Conservation (phyloP, 2,113 vertebrate species). For the Labrus mixtus region DNA sequence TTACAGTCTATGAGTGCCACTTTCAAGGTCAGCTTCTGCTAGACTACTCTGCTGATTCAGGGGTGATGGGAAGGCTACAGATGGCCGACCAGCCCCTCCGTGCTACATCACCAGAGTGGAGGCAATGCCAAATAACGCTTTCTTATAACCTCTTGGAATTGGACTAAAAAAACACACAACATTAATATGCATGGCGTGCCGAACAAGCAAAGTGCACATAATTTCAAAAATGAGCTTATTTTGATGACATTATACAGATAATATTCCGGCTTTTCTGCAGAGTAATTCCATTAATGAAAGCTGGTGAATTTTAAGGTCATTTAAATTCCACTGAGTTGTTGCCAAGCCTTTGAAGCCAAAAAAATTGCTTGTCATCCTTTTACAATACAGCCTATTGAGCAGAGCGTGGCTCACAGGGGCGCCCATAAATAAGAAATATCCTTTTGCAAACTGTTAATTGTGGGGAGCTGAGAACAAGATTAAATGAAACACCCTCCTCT, state of each 20-base stretch:
- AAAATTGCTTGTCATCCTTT: slow-evolving; percentile 71
- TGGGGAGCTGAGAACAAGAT: slow-evolving; percentile 55
- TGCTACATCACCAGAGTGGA: slow-evolving; percentile 33
- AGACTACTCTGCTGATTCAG: slow-evolving; percentile 39
- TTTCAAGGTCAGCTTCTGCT: slow-evolving; percentile 48
- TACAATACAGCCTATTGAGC: slow-evolving; percentile 62
- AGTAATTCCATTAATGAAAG: slow-evolving; percentile 58
- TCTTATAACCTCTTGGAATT: slow-evolving; percentile 11
- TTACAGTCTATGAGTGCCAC: slow-evolving; percentile 2
- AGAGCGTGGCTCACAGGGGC: slow-evolving; percentile 21
- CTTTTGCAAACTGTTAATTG: slow-evolving; percentile 71
- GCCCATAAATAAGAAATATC: slow-evolving; percentile 69
- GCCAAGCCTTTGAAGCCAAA: slow-evolving; percentile 71
- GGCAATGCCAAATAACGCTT: slow-evolving; percentile 26
- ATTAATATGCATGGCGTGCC: slow-evolving; percentile 4
- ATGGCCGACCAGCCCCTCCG: slow-evolving; percentile 44
- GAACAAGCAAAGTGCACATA: slow-evolving; percentile 29
- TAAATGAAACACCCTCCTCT: slow-evolving; percentile 43
- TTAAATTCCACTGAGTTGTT: slow-evolving; percentile 71
- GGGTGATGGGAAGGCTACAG: slow-evolving; percentile 61
- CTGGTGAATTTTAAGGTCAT: slow-evolving; percentile 61
- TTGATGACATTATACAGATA: slow-evolving; percentile 42
- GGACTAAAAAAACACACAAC: slow-evolving; percentile 1
- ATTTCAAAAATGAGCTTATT: slow-evolving; percentile 41
- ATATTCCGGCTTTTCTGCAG: slow-evolving; percentile 43